These are phyloP conservation scores for Callyntrura sp. DNA, from an alignment of 2,888 invertebrate genomes.

Conservation along the genomic window DNA sequence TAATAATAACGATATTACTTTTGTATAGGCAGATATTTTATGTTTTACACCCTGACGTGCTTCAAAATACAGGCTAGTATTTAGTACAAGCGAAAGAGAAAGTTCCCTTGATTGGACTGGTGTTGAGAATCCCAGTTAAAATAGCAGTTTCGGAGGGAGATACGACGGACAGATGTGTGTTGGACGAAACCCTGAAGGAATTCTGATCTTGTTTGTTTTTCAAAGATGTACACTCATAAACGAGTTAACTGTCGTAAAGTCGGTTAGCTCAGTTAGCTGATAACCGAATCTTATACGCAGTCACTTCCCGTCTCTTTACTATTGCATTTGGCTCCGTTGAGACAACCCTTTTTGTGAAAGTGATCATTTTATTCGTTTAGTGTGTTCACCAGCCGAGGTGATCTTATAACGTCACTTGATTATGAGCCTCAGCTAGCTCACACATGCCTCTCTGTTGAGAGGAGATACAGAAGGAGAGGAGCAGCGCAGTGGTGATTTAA, in stretches of 20 bases:
- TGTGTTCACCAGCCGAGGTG: conserved; percentile 35
- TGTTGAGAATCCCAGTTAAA: no score
- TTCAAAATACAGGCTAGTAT: background rate
- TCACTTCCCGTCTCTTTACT: background rate
- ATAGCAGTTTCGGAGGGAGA: background rate
- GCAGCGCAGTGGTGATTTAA: no score
- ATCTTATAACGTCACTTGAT: conserved; percentile 40
- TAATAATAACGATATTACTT: background rate
- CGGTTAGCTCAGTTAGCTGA: background rate
- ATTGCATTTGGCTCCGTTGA: background rate
- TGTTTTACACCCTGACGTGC: background rate
- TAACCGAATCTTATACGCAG: background rate
- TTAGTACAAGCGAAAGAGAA: background rate
- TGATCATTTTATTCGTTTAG: conserved; percentile 61
- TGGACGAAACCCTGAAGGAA: background rate
- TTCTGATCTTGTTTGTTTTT: conserved; percentile 57
- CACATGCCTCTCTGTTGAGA: no score
- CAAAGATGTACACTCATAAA: conserved; percentile 47
- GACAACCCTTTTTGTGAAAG: conserved; percentile 46
- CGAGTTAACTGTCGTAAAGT: background rate
- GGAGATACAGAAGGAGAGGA: no score
- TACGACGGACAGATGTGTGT: background rate
- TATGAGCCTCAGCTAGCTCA: no score
- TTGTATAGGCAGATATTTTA: background rate
- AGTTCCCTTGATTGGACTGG: background rate